Percentiles rank a stretch among this genome's conserved stretches.
Conservation (phyloP, 1,140 invertebrate species). For the Drosophila ogumai region DNA sequence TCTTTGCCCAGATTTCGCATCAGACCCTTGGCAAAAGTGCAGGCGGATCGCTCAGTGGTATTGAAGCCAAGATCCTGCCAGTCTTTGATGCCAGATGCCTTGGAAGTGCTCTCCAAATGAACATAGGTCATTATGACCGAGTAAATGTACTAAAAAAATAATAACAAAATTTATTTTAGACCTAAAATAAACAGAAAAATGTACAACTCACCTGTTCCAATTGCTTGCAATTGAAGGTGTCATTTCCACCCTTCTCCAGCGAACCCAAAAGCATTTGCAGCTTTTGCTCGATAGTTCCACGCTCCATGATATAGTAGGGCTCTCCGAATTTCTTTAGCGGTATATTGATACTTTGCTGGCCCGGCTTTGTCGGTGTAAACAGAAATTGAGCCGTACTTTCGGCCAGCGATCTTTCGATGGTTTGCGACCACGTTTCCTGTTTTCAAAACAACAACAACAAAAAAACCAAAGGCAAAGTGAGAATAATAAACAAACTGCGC, state of each 20-base stretch:
- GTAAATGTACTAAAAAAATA: conserved; percentile 69
- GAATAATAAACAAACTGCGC: conserved; percentile 39
- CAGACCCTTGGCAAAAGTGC: conserved; percentile 86
- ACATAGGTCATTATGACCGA: conserved; percentile 82
- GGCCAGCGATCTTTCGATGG: conserved; percentile 72
- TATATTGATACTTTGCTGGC: conserved; percentile 63
- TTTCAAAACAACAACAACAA: conserved; percentile 12
- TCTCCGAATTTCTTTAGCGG: conserved; percentile 64
- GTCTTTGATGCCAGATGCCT: conserved; percentile 78
- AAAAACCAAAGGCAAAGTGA: conserved; percentile 9
- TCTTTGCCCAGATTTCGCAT: conserved; percentile 78
- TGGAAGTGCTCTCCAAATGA: conserved; percentile 62
- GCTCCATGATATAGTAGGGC: conserved; percentile 77
- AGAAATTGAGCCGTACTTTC: conserved; percentile 76
- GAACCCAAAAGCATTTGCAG: conserved; percentile 67
- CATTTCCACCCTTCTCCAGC: conserved; percentile 42
- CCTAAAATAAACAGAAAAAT: neutral
- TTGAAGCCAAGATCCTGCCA: conserved; percentile 86
- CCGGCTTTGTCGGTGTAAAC: conserved; percentile 67
- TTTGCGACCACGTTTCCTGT: conserved; percentile 78
- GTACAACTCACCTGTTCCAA: conserved; percentile 63
- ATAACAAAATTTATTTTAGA: no score
- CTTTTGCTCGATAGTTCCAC: conserved; percentile 75
- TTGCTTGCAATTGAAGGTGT: conserved; percentile 70
- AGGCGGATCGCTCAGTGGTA: conserved; percentile 85